Evolutionary conservation across 2,888 invertebrate genomes (phyloP), one percentile per base, ranked within the genome.

Genomic region (Gymnoscelis rufifasciata): DNA sequence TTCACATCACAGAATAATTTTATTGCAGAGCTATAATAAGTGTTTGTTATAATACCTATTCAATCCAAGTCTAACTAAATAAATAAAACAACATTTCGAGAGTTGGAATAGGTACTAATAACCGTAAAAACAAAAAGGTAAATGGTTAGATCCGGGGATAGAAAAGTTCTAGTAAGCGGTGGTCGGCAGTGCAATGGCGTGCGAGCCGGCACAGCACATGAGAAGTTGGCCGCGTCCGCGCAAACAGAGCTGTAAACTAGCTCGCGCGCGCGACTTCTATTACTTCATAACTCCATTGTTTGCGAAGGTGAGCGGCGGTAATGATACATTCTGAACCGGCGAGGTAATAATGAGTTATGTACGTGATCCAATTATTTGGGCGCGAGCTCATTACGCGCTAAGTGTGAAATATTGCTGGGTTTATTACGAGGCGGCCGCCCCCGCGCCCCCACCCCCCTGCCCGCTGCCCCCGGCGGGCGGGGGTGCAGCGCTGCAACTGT

Each of bases 361-460:
- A 89, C 88, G 89, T 89, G 89, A 89, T 89, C 89, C 88, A 88
- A 89, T 89, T 89, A 89, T 89, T 89, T 88, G 82, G 88, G 87
- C 83, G 84, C 84, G 80, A 83, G 83, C 86, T 88, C 88, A 88
- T 89, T 89, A 89, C 87, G 80, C 83, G 84, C 82, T 88, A 88
- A 88, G 88, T 88, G 88, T 88, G 88, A 88, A 88, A 88, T 88
- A 88, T 88, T 78, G 84, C 86, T 73, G 76, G 83, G 83, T 84
- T 86, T 86, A 86, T 86, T 86, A 83, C 86, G 77, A 64, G 59
- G 65, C 64, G 59, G 48, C 47, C 36, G 31, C 31, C 37, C 5
- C 28, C 47, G 38, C 24, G 28, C 47, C 30, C 51, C 38, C 35
- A 37, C 35, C 14, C 36, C 38, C 15, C 41, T 39, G 7, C 12